These are phyloP conservation scores for Nemotelus pantherinus DNA, from an alignment of 2,888 invertebrate genomes.

Conservation along the genomic window DNA sequence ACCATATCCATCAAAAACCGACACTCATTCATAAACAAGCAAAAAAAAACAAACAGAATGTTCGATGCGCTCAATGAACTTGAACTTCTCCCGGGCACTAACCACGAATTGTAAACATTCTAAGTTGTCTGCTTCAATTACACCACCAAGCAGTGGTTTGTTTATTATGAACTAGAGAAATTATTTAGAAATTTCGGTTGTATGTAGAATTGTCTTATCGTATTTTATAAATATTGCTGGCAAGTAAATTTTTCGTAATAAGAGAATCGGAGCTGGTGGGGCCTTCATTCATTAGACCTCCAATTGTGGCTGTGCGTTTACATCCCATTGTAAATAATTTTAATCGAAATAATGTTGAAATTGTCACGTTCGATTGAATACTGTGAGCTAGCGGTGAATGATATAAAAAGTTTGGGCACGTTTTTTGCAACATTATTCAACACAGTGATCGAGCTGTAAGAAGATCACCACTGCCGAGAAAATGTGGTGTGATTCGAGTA, in stretches of 20 bases:
- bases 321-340: not conserved
- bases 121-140: not conserved
- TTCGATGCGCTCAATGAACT: not conserved
- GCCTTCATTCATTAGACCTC: slow-evolving; percentile 22
- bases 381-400: not conserved
- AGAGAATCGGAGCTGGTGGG: not conserved
- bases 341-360: slow-evolving; percentile 10
- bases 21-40: too few species aligned
- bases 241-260: slow-evolving; percentile 5
- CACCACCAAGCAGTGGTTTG: not conserved
- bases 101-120: not conserved
- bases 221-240: slow-evolving; percentile 20
- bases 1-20: too few species aligned
- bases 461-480: not conserved
- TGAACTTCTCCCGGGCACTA: not conserved
- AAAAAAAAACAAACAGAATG: too few species aligned
- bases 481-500: slow-evolving; percentile 7
- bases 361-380: slow-evolving; percentile 23
- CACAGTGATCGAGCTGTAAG: not conserved
- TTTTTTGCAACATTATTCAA: not conserved
- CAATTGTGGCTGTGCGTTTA: not conserved
- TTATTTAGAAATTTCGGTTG: not conserved
- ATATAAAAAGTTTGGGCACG: slow-evolving; percentile 15
- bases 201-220: not conserved
- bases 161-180: not conserved